These are phyloP conservation scores for Ceramica pisi DNA, from an alignment of 2,888 invertebrate genomes.

Conservation along the genomic window DNA sequence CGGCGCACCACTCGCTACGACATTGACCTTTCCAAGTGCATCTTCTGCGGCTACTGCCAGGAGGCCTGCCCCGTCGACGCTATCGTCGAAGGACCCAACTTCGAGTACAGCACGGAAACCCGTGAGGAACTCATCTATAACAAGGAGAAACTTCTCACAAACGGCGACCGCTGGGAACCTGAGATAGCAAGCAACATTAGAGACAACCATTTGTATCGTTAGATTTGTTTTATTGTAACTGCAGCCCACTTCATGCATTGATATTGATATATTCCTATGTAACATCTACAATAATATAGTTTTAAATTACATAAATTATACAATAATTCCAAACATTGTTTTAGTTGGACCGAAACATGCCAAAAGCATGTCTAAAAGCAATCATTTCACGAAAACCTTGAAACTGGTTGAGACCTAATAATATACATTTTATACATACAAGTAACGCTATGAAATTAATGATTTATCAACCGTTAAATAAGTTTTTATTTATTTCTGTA, in stretches of 20 bases:
- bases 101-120: constrained; percentile 99
- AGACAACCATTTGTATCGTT: constrained; percentile 85
- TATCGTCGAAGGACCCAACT: constrained; percentile 99
- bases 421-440: constrained; percentile 21
- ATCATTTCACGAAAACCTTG: constrained; percentile 48
- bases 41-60: constrained; percentile 99
- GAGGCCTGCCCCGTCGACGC: constrained; percentile 99
- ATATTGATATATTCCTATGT: background rate
- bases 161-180: constrained; percentile 99
- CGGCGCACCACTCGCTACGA: constrained; percentile 99
- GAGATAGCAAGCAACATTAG: constrained; percentile 98
- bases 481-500: constrained; percentile 37
- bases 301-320: constrained; percentile 7
- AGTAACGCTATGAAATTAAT: constrained; percentile 36
- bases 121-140: constrained; percentile 99
- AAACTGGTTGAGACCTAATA: constrained; percentile 22
- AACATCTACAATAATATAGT: background rate
- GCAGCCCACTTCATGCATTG: background rate
- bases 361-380: constrained; percentile 53
- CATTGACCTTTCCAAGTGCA: constrained; percentile 99
- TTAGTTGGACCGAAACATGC: constrained; percentile 7
- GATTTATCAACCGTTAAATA: constrained; percentile 37
- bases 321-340: constrained; percentile 1
- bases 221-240: constrained; percentile 1
- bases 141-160: constrained; percentile 98